These are phyloP conservation scores for Entomobrya proxima DNA, from an alignment of 2,888 invertebrate genomes.

Conservation along the genomic window DNA sequence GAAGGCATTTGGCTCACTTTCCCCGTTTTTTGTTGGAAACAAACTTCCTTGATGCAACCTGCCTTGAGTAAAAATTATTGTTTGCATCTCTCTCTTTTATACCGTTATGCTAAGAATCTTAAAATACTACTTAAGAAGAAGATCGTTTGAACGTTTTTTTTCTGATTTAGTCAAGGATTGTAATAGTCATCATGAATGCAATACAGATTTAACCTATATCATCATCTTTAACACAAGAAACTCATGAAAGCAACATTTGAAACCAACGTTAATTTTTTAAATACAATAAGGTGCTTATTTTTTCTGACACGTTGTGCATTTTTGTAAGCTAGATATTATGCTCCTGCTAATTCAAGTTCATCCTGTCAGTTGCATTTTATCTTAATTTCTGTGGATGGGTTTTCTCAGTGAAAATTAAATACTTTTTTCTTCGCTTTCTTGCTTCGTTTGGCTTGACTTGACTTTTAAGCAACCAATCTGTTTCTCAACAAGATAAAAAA, in stretches of 20 bases:
- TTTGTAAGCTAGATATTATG: too few species aligned
- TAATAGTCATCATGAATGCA: neutral
- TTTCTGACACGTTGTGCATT: neutral
- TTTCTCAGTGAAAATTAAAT: constrained; percentile 10
- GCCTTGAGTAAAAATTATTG: neutral
- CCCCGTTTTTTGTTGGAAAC: neutral
- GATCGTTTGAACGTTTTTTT: neutral
- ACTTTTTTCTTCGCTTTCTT: constrained; percentile 23
- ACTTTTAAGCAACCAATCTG: constrained; percentile 71
- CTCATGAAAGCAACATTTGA: neutral
- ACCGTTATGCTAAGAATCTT: neutral
- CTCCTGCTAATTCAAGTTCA: constrained; percentile 27
- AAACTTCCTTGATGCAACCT: neutral
- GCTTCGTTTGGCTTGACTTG: constrained; percentile 28
- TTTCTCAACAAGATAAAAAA: constrained; percentile 69
- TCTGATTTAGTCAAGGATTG: neutral
- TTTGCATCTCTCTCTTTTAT: neutral
- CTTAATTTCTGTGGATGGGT: constrained; percentile 35
- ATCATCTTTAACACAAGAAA: neutral
- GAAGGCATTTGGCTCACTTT: neutral
- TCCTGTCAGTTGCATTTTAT: constrained; percentile 40
- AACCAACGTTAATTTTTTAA: neutral
- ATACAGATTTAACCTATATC: neutral
- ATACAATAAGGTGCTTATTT: neutral
- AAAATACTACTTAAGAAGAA: neutral